Evolutionary conservation across 2,888 invertebrate species (phyloP).

Genomic region (Xestia c-nigrum): DNA sequence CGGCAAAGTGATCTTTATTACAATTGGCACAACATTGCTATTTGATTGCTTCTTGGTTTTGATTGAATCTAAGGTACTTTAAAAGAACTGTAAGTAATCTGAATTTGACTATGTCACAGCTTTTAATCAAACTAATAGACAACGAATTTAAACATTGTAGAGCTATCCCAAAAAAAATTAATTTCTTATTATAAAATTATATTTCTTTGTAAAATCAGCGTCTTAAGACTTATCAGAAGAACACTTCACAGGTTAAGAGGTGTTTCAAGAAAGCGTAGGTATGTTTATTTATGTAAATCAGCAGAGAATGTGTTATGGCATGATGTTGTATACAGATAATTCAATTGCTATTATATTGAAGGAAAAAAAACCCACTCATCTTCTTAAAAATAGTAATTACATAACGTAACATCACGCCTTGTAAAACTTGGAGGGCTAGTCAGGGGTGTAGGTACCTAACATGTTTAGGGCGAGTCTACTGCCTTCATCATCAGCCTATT

Average conservation of each 20-base stretch:
- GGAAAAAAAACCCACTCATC: background rate
- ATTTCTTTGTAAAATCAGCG: background rate
- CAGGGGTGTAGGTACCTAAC: background rate
- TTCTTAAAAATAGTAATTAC: background rate
- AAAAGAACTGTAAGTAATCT: background rate
- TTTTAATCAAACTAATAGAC: background rate
- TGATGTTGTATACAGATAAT: background rate
- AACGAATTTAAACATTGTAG: background rate
- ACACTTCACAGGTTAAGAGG: slow-evolving; percentile 21
- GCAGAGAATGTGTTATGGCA: background rate
- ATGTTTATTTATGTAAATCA: slow-evolving; percentile 5
- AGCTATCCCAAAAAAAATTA: background rate
- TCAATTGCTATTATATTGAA: background rate
- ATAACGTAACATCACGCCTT: background rate
- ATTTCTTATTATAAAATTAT: background rate
- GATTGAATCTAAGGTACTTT: no score
- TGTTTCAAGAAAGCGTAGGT: background rate
- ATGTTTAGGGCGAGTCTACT: no score
- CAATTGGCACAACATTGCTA: background rate
- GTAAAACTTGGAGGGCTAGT: background rate
- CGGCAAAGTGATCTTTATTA: background rate
- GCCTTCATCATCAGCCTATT: no score
- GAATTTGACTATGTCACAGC: background rate
- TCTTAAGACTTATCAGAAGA: background rate
- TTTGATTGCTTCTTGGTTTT: background rate